Evolutionary conservation across 2,113 vertebrate species (phyloP).

Genomic region (Asarcornis scutulata): DNA sequence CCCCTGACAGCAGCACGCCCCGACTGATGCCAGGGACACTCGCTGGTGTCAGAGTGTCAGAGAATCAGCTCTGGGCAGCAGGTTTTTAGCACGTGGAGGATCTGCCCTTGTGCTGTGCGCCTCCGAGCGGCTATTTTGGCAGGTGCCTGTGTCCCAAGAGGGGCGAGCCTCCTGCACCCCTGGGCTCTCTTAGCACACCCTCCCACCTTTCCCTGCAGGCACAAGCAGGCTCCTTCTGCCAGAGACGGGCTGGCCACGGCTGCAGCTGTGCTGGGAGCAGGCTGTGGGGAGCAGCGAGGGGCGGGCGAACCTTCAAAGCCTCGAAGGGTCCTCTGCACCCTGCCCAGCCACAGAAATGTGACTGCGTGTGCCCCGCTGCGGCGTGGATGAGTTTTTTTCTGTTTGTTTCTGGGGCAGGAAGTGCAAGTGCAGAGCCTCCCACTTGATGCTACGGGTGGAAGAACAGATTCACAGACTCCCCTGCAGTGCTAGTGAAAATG

Average conservation of each 20-base stretch:
- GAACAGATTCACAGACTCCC: constrained; percentile 33
- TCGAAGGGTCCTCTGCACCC: background rate
- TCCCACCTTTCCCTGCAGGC: background rate
- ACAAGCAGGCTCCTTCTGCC: background rate
- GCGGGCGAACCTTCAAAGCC: constrained; percentile 1
- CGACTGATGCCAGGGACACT: background rate
- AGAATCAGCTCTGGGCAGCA: background rate
- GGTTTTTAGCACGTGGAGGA: background rate
- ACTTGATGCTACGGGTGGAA: constrained; percentile 53
- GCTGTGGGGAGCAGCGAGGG: background rate
- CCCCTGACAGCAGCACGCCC: background rate
- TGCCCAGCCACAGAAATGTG: background rate
- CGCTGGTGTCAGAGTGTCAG: background rate
- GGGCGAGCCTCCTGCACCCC: background rate
- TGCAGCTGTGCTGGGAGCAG: constrained; percentile 28
- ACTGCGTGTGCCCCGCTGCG: background rate
- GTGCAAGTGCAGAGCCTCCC: constrained; percentile 28
- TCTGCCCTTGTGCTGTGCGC: background rate
- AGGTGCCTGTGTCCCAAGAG: background rate
- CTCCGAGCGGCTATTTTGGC: background rate
- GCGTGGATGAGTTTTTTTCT: background rate
- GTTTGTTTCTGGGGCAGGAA: constrained; percentile 57
- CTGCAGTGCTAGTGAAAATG: constrained; percentile 48
- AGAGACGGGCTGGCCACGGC: background rate
- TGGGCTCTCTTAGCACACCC: background rate